Evolutionary conservation across 2,888 invertebrate genomes (phyloP), one percentile per base, ranked within the genome.

Genomic region (Paralinhomoeus sp.): DNA sequence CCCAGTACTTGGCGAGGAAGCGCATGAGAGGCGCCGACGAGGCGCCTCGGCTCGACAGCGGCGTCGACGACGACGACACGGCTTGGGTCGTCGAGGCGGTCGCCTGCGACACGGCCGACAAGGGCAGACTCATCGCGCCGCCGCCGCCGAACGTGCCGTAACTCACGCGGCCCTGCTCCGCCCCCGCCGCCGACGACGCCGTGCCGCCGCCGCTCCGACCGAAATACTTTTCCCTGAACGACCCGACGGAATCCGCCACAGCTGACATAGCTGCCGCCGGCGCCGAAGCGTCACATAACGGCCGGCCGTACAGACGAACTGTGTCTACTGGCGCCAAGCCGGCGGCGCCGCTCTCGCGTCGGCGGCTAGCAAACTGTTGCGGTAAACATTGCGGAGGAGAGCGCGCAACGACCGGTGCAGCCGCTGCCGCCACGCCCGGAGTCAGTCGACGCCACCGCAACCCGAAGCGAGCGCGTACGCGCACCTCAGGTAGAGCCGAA

Each of bases 1-100:
- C 89, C 89, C 91, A 97, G 63, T 82, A 80, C 60, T 81, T 82
- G 0, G 82, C 81, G 57, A 91, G 68, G 24, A 79, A 35, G n/a
- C 37, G 20, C 37, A 22, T 21, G 21, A 21, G 13, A 12, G n/a
- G 2, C 13, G 20, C 20, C 39, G 20, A 24, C 24, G 40, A 40
- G 18, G 2, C 20, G n/a, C 18, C 24, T 24, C 24, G 39, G 39
- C 7, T n/a, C 39, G 3, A 5, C 18, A 18, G 39, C 39, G 15
- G 39, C 24, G 24, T 39, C 39, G 27, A 39, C 5, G n/a, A n/a
- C n/a, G n/a, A n/a, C n/a, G n/a, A n/a, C n/a, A n/a, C n/a, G 40
- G 9, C 24, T 27, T 7, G 20, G 31, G 9, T 2, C 21, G 31
- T 27, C 40, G 7, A 9, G 27, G 7, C 27, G 5, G 5, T 12